Evolutionary conservation across 2,888 invertebrate genomes (phyloP), one percentile per base, ranked within the genome.

Genomic region (Cataglyphis rosenhaueri): DNA sequence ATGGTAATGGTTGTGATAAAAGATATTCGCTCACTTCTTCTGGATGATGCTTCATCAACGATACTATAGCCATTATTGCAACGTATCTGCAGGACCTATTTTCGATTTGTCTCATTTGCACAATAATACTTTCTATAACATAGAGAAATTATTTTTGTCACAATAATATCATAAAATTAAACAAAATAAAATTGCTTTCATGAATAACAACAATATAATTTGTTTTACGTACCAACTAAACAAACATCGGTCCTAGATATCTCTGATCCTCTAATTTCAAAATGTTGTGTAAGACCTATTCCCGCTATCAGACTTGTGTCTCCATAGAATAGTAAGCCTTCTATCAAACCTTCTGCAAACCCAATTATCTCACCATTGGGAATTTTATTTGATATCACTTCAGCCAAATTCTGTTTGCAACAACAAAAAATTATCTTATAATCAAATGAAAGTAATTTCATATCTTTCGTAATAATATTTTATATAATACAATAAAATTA

Each of bases 51-150:
- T 64, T 62, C 76, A 91, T 91, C 32, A 94, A 52, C 1, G 91
- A 85, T 76, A 88, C 91, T n/a, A 94, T 88, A 5, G 94, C 92
- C 2, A 62, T 64, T 0, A 93, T 92, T 4, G 93, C 91, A 32
- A 88, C 87, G 18, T 87, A 91, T 35, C 91, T 91, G 48, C 93
- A 93, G 59, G 91, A 92, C 0, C 86, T 79, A 78, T 94, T 93
- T 73, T 93, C 93, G 90, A 94, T 94, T 10, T 92, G 91, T 48
- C 92, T 90, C 90, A 93, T 92, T 84, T 94, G 94, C 12, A 88
- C 85, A 73, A 94, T 91, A 52, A 94, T 92, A 73, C 86, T 92
- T 75, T 93, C 94, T 93, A 68, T 35, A 84, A 81, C 59, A 81
- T 44, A 21, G 9, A 18, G 8, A 52, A 75, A 52, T 32, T 18